These are phyloP conservation scores for Intellagama lesueurii DNA, from an alignment of 2,797 vertebrate species.

Conservation along the genomic window DNA sequence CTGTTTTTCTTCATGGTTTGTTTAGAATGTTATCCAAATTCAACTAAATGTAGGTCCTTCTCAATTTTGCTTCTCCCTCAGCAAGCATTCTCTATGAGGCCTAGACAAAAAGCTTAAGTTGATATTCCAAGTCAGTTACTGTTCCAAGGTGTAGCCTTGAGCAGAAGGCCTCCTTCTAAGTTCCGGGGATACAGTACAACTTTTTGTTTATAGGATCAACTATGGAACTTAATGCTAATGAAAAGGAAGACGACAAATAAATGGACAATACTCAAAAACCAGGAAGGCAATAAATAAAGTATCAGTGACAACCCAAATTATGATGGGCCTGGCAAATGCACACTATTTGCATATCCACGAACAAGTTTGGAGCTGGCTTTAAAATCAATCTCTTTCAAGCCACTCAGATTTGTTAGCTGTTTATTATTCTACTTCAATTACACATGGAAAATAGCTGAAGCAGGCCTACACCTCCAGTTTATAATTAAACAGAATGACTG, in stretches of 20 bases:
- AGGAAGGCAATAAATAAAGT: background rate
- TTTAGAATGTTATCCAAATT: no score
- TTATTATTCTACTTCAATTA: constrained; percentile 37
- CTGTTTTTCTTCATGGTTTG: no score
- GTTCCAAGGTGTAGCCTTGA: background rate
- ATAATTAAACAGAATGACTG: constrained; percentile 15
- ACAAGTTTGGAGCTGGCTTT: constrained; percentile 8
- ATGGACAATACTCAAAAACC: background rate
- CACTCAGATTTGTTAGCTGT: background rate
- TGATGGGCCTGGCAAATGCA: background rate
- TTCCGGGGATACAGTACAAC: background rate
- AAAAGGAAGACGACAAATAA: background rate
- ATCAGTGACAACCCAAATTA: background rate
- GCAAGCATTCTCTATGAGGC: background rate
- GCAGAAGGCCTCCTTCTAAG: background rate
- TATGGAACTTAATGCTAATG: background rate
- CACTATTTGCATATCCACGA: background rate
- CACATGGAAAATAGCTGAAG: constrained; percentile 17
- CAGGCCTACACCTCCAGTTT: constrained; percentile 9
- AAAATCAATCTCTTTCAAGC: constrained; percentile 6
- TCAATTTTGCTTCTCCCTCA: background rate
- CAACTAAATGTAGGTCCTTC: no score
- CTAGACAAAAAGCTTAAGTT: background rate
- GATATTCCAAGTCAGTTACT: no score
- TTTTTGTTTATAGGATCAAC: background rate